Percentiles rank a stretch among this genome's conserved stretches.
Conservation (phyloP, 1,140 invertebrate species). For the Hyles euphorbiae region DNA sequence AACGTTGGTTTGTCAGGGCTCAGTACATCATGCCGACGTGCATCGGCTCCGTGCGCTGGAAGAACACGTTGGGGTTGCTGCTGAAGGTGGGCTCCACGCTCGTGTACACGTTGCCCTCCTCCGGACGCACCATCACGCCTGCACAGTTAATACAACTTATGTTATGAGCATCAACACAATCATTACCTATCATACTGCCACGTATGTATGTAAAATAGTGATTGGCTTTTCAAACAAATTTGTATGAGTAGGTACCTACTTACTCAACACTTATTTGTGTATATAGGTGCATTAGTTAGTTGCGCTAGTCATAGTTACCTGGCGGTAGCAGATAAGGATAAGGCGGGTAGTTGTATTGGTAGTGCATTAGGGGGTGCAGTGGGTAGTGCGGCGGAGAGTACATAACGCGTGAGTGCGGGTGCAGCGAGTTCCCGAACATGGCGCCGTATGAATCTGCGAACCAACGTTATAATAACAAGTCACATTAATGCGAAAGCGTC, state of each 20-base stretch:
- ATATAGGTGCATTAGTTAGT: neutral
- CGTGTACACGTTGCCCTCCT: constrained; percentile 88
- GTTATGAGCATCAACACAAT: neutral
- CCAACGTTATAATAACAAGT: constrained; percentile 41
- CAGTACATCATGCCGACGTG: constrained; percentile 91
- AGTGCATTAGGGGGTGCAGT: constrained; percentile 67
- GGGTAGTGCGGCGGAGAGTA: constrained; percentile 71
- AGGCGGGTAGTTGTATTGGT: constrained; percentile 71
- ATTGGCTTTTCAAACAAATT: too few relatives aligned
- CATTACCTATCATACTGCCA: neutral
- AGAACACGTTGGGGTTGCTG: constrained; percentile 90
- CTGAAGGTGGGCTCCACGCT: constrained; percentile 88
- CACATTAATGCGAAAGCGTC: constrained; percentile 49
- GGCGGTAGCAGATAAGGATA: constrained; percentile 66
- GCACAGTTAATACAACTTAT: constrained; percentile 21
- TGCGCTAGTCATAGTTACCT: constrained; percentile 52
- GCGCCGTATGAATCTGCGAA: constrained; percentile 72
- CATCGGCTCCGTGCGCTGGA: constrained; percentile 84
- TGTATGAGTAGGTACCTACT: neutral
- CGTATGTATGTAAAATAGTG: neutral
- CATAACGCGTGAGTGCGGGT: constrained; percentile 63
- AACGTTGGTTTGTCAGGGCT: constrained; percentile 72
- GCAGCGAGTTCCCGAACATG: constrained; percentile 58
- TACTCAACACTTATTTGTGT: neutral
- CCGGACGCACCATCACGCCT: constrained; percentile 84